A percentile compares a stretch with the other conserved stretches of the same genome.
Conservation (phyloP, 2,888 invertebrate genomes). For the Drosophila nr. fundita region DNA sequence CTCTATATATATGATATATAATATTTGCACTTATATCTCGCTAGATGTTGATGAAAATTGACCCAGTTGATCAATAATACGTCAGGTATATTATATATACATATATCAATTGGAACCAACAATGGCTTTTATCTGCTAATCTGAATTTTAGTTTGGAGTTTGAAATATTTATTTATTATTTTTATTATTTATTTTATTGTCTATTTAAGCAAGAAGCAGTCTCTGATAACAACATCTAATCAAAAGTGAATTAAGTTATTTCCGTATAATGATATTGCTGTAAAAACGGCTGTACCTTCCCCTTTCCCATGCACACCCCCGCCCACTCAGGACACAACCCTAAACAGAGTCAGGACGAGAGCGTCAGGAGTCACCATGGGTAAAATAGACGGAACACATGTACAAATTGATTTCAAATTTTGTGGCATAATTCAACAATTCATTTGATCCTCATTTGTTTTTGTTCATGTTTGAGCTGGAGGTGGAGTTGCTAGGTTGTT, state of each 20-base stretch:
- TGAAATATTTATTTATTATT: neutral
- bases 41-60: too few relatives aligned
- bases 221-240: constrained; percentile 7
- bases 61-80: too few relatives aligned
- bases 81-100: too few relatives aligned
- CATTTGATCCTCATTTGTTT: constrained; percentile 65
- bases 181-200: neutral
- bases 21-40: neutral
- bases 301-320: neutral
- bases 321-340: neutral
- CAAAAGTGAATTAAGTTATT: constrained; percentile 19
- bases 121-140: neutral
- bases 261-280: constrained; percentile 12
- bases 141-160: neutral
- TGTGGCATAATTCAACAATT: constrained; percentile 81
- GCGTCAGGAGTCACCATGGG: neutral
- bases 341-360: neutral
- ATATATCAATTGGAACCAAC: too few relatives aligned
- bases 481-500: neutral
- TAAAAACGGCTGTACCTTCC: neutral
- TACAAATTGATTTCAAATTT: constrained; percentile 83
- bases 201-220: neutral
- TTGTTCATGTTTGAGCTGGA: constrained; percentile 19
- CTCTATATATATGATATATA: neutral
- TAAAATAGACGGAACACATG: constrained; percentile 53